Base-by-base conservation (phyloP, 2,888 invertebrate species). In the Mechanitis messenoides region DNA sequence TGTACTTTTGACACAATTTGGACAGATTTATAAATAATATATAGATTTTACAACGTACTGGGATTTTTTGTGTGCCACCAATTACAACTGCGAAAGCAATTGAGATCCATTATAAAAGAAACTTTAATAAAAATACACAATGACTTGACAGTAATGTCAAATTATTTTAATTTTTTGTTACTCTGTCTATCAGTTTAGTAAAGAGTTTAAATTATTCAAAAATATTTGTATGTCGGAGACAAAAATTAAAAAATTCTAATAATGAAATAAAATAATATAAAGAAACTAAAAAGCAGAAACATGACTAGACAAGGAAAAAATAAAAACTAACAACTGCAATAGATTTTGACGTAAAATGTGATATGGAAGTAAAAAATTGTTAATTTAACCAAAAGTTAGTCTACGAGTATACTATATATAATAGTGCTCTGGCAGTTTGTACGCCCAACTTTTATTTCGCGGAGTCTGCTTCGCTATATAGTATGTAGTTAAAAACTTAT, bases 1-100 rank as follows among this genome's bases (percentile, higher is more conserved):
- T 35, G 6, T 35, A 35, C 35, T 1, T 35, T 2, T 35, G 35
- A 6, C 35, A 5, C 6, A 35, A 35, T 3, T 35, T 35, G 35
- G 35, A 35, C 3, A 35, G 6, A 47, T n/a, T 47, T 20, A 47
- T 2, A 5, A 47, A n/a, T 20, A 47, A 20, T n/a, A 56, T 31
- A 56, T 33, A 56, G 12, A 42, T 42, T 42, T 42, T 7, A 38
- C 20, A 47, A 47, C 64, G 58, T 59, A 64, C 64, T 54, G 6
- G 59, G 55, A 55, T 57, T 33, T 55, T 59, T 50, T 38, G 31
- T 57, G 38, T 31, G 33, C 35, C 54, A 56, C 53, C 59, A 54
- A 54, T n/a, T 3, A 20, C 55, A 56, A 45, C 56, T 56, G 28
- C 5, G 28, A 31, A 31, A 50, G 4, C 56, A 60, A 57, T 56